Base-by-base conservation (phyloP, 2,113 vertebrate genomes). In the Dryoscopus gambensis region DNA sequence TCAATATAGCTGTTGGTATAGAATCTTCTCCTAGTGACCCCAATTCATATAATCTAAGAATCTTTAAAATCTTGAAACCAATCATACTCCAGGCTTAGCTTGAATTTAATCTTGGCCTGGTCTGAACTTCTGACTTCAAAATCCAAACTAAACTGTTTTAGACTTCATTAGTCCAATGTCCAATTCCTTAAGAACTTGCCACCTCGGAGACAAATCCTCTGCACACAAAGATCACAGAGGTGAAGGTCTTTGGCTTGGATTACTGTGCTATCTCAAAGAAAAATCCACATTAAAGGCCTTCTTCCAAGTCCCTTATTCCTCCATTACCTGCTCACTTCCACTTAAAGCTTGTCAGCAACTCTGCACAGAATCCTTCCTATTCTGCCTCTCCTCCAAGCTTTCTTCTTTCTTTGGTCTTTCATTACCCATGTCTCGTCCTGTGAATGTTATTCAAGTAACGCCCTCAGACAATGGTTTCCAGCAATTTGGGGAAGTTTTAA, bases 121-220 rank as follows among this genome's bases (percentile, higher is more conserved):
- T 44, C 60, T 91, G 84, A 95, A 96, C 87, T 92, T 89, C 30
- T 92, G 83, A 63, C 76, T 94, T 81, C 24, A 5, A 79, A 94
- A 94, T 89, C 89, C 86, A 87, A 89, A 92, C 73, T 92, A 95
- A 95, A 91, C 49, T 91, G 70, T 37, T 87, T 84, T 64, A 87
- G 56, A 42, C 53, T 95, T 95, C 78, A 49, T 95, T 94, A 96
- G 74, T 56, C 67, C 67, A 44, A 82, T 46, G 87, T 50, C 33
- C 37, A 87, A 33, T 93, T 93, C 81, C 70, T 87, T 91, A 96
- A 94, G 77, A 95, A 82, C 65, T 68, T 84, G 28, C 57, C 67
- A 89, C 71, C 81, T 89, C 4, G 0, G 67, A 89, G 81, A 91
- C 31, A 95, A 95, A 93, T 82, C 91, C 74, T 83, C 63, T 91